These are phyloP conservation scores for Pegea sp. DNA, from an alignment of 23 tunicate species.

Conservation along the genomic window DNA sequence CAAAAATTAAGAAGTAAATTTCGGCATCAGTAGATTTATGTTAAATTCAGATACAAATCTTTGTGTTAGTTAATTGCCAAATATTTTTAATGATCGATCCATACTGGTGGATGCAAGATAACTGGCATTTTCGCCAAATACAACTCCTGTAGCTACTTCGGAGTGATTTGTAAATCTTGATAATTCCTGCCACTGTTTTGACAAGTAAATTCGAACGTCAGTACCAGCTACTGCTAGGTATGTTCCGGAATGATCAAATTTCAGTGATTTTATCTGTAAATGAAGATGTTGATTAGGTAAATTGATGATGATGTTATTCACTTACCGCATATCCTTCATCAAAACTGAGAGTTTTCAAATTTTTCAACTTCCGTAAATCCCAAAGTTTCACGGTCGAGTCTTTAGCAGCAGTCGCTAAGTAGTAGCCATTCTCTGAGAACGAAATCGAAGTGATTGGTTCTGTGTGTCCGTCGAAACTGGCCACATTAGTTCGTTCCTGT, in stretches of 20 bases:
- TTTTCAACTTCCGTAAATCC: slow-evolving; percentile 90
- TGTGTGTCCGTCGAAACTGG: slow-evolving; percentile 92
- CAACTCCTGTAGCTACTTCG: slow-evolving; percentile 44
- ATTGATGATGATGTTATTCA: background rate
- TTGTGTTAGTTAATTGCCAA: too few species aligned
- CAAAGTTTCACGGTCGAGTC: slow-evolving; percentile 76
- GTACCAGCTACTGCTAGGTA: slow-evolving; percentile 87
- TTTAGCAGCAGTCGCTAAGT: slow-evolving; percentile 88
- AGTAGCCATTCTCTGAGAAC: slow-evolving; percentile 96
- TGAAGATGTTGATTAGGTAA: background rate
- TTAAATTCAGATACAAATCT: too few species aligned
- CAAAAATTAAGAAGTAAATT: too few species aligned
- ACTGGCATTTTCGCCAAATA: slow-evolving; percentile 54
- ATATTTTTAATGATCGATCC: too few species aligned
- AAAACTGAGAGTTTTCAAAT: slow-evolving; percentile 84
- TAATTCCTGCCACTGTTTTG: slow-evolving; percentile 89
- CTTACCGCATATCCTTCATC: slow-evolving; percentile 69
- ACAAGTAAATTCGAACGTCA: slow-evolving; percentile 69
- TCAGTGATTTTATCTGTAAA: slow-evolving; percentile 34
- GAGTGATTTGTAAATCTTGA: slow-evolving; percentile 45
- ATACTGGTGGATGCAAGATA: slow-evolving; percentile 56
- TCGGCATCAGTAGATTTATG: too few species aligned
- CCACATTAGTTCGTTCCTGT: slow-evolving; percentile 72
- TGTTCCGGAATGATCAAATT: slow-evolving; percentile 86
- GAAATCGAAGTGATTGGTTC: slow-evolving; percentile 84